Evolutionary conservation across 1,140 invertebrate genomes (phyloP).

Genomic region (Campoletis sonorensis): DNA sequence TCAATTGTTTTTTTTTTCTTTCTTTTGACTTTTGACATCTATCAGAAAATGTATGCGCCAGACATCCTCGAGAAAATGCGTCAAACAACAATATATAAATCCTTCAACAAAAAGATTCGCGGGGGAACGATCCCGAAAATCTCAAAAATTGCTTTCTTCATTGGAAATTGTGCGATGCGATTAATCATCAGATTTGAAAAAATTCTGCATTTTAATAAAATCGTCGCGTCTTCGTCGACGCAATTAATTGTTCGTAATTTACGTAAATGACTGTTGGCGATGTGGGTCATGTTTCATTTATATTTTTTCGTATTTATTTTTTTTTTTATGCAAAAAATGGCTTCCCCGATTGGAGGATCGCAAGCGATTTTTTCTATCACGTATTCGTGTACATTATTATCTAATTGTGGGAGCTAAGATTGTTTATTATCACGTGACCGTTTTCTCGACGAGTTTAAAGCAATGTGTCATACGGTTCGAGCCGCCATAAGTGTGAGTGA

Average conservation of each 20-base stretch:
- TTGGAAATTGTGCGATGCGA: slow-evolving; percentile 31
- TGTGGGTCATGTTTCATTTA: too few relatives aligned
- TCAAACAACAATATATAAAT: too few relatives aligned
- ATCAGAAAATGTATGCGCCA: too few relatives aligned
- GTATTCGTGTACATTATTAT: not conserved
- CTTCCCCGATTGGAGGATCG: slow-evolving; percentile 32
- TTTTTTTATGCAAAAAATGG: slow-evolving; percentile 17
- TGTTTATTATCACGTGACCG: slow-evolving; percentile 34
- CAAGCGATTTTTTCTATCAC: slow-evolving; percentile 30
- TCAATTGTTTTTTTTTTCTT: too few relatives aligned
- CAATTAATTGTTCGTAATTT: not conserved
- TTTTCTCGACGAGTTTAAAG: not conserved
- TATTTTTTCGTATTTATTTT: not conserved
- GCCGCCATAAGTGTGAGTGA: too few relatives aligned
- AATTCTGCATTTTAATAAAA: not conserved
- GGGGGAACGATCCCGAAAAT: slow-evolving; percentile 19
- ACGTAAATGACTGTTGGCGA: slow-evolving; percentile 1
- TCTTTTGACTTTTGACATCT: too few relatives aligned
- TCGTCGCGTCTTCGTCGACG: not conserved
- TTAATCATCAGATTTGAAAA: slow-evolving; percentile 19
- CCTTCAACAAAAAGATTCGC: not conserved
- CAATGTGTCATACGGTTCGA: not conserved
- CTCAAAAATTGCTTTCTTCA: not conserved
- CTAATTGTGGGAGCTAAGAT: slow-evolving; percentile 27
- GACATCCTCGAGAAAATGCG: too few relatives aligned